Percentiles rank a stretch among this genome's conserved stretches.
Evolutionary conservation across 37 sponge, comb jelly and placozoan species (phyloP).

Genomic region (Oopsacas minuta): DNA sequence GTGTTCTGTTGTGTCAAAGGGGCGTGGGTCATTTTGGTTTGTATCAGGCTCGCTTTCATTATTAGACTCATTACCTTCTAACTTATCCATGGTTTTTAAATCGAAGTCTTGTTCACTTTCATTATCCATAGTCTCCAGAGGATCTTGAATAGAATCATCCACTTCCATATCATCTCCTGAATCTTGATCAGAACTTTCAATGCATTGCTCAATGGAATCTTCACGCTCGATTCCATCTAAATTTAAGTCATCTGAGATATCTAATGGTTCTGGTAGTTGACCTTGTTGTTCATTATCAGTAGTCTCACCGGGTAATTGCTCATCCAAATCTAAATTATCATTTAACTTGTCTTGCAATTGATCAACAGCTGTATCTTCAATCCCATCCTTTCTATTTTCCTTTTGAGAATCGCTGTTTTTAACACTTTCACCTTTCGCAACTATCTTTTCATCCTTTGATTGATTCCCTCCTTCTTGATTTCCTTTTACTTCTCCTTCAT

Average conservation of each 20-base stretch:
- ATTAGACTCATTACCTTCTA: neutral
- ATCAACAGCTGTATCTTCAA: neutral
- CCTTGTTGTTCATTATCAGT: neutral
- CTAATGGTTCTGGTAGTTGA: slow-evolving; percentile 4
- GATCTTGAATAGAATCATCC: neutral
- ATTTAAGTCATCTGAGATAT: neutral
- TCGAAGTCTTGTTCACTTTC: neutral
- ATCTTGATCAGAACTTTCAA: neutral
- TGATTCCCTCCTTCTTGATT: slow-evolving; percentile 18
- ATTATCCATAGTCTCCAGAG: neutral
- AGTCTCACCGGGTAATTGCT: neutral
- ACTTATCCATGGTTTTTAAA: neutral
- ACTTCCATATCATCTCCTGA: neutral
- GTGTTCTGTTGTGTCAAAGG: slow-evolving; percentile 13
- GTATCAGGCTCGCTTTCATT: neutral
- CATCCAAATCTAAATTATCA: neutral
- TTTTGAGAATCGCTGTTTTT: neutral
- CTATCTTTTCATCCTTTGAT: slow-evolving; percentile 21
- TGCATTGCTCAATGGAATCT: neutral
- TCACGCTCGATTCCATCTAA: neutral
- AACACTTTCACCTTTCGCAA: neutral
- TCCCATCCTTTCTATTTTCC: neutral
- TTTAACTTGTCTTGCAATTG: neutral
- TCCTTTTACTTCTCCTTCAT: slow-evolving; percentile 13
- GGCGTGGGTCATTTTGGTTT: neutral